Evolutionary conservation across 2,113 vertebrate species (phyloP).

Genomic region (Dasyprocta punctata): DNA sequence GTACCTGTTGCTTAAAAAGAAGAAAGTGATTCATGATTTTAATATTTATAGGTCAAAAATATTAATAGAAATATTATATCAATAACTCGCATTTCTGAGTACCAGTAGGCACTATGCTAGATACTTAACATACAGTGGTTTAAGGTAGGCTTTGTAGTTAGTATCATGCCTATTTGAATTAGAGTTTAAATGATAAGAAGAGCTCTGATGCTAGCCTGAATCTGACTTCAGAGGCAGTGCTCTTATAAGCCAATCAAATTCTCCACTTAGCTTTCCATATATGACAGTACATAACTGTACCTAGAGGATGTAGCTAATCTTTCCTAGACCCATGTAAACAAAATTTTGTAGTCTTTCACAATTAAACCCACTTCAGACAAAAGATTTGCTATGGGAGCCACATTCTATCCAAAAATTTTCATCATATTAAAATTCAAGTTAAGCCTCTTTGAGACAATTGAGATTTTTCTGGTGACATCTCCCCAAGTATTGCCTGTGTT

Average conservation of each 20-base stretch:
- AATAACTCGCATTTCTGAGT: background rate
- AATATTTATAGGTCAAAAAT: background rate
- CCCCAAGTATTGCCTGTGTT: background rate
- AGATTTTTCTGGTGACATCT: background rate
- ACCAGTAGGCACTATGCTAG: background rate
- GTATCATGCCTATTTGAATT: background rate
- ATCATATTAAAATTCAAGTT: background rate
- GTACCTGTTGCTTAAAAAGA: background rate
- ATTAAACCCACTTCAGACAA: conserved; percentile 18
- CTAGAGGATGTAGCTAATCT: background rate
- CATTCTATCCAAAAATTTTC: background rate
- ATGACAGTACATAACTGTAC: background rate
- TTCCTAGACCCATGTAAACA: background rate
- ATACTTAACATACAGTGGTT: background rate
- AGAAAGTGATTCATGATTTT: background rate
- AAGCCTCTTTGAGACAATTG: background rate
- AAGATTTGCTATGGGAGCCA: background rate
- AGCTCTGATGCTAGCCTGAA: background rate
- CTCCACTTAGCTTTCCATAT: background rate
- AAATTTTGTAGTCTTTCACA: conserved; percentile 17
- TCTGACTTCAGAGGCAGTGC: background rate
- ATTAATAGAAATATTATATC: background rate
- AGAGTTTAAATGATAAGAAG: background rate
- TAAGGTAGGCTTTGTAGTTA: background rate
- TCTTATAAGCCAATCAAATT: background rate